These are phyloP conservation scores for Myotis pilosus DNA, from an alignment of 2,797 vertebrate species.

Conservation along the genomic window DNA sequence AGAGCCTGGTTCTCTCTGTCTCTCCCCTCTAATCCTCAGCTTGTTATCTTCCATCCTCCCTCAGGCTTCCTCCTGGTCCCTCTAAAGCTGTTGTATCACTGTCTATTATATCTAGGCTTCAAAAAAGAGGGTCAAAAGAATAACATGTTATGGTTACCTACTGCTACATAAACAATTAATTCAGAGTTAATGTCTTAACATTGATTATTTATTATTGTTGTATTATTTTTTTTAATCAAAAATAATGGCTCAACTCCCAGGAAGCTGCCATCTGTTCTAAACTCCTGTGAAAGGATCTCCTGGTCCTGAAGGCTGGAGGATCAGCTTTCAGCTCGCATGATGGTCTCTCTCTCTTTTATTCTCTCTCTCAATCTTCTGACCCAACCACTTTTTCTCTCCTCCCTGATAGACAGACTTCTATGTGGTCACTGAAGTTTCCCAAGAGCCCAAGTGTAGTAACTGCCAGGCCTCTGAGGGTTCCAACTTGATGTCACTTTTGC, in stretches of 20 bases:
- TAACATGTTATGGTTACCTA: background rate
- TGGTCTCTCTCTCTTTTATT: accelerated
- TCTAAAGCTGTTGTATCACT: accelerated
- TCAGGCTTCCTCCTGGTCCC: background rate
- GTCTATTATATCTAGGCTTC: accelerated
- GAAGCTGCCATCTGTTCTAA: background rate
- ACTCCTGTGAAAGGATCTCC: background rate
- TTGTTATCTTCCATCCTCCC: background rate
- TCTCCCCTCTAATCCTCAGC: background rate
- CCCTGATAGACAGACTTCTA: background rate
- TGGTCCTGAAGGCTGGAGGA: background rate
- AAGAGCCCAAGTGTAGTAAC: background rate
- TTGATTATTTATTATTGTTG: background rate
- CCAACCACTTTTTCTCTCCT: background rate
- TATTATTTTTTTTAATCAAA: background rate
- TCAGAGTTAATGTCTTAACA: background rate
- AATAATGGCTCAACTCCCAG: background rate
- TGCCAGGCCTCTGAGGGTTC: background rate
- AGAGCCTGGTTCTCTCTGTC: background rate
- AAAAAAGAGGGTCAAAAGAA: background rate
- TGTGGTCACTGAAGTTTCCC: background rate
- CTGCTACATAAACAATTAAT: background rate
- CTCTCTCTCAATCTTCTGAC: background rate
- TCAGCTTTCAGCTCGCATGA: background rate
- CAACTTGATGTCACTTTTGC: background rate